A percentile compares a stretch with the other conserved stretches of the same genome.
Evolutionary conservation across 1,140 invertebrate species (phyloP).

Genomic region (Scylla paramamosain): DNA sequence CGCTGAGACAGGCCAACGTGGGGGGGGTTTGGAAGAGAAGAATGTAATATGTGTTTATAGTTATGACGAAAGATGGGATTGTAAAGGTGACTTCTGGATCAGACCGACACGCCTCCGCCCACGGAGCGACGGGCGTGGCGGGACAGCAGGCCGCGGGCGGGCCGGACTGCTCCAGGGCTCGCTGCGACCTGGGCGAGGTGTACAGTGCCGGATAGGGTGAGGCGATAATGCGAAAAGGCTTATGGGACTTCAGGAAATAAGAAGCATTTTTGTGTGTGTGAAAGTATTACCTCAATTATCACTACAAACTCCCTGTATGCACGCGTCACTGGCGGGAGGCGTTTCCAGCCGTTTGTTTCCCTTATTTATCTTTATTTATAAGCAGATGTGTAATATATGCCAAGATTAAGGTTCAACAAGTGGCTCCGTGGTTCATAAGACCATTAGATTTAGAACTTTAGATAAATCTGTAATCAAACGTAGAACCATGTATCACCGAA

Average conservation of each 20-base stretch:
- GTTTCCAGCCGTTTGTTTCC: constrained; percentile 59
- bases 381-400: constrained; percentile 33
- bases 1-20: constrained; percentile 16
- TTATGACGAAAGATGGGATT: constrained; percentile 6
- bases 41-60: constrained; percentile 28
- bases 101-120: not conserved
- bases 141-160: not conserved
- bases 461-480: constrained; percentile 65
- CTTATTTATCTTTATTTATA: constrained; percentile 71
- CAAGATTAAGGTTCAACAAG: constrained; percentile 51
- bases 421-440: constrained; percentile 64
- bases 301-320: constrained; percentile 47
- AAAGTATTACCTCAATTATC: constrained; percentile 53
- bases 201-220: not conserved
- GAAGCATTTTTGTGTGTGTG: constrained; percentile 32
- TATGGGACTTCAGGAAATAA: not conserved
- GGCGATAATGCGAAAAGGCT: not conserved
- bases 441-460: constrained; percentile 60
- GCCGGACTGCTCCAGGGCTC: not conserved
- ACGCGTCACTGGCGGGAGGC: constrained; percentile 44
- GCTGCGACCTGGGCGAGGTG: not conserved
- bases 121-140: too few relatives aligned
- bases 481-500: constrained; percentile 68
- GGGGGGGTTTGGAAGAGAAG: not conserved
- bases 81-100: constrained; percentile 31